Evolutionary conservation across 2,113 vertebrate genomes (phyloP).

Genomic region (Rhinolophus sinicus): DNA sequence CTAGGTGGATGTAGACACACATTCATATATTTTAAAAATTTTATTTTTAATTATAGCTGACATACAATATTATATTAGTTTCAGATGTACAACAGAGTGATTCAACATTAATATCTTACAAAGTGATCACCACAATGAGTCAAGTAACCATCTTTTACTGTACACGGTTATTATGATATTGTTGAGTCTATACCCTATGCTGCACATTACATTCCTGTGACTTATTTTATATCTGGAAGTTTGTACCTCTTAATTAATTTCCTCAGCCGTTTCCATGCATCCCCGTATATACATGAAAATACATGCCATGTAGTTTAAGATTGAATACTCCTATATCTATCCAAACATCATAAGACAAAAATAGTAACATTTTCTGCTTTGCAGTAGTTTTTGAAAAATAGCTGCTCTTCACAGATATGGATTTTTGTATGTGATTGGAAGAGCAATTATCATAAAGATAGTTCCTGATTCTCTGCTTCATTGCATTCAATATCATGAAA

Average conservation of each 20-base stretch:
- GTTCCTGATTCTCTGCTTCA: not conserved
- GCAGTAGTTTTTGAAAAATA: not conserved
- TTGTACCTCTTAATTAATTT: not conserved
- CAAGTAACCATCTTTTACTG: not conserved
- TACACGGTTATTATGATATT: not conserved
- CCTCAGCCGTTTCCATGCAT: not conserved
- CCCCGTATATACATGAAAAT: not conserved
- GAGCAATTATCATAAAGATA: not conserved
- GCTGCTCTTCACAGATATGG: accelerated
- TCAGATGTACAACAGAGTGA: not conserved
- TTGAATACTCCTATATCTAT: not conserved
- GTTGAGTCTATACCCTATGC: not conserved
- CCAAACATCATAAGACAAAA: not conserved
- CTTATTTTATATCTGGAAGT: not conserved
- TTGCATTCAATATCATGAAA: not conserved
- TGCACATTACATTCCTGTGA: not conserved
- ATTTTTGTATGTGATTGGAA: not conserved
- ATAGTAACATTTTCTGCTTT: not conserved
- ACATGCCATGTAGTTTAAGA: not conserved
- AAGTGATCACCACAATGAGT: not conserved
- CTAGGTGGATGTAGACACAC: not conserved
- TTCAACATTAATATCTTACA: not conserved
- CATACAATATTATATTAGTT: not conserved
- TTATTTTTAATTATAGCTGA: not conserved
- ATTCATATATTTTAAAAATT: not conserved